Evolutionary conservation across 2,797 vertebrate species (phyloP).

Genomic region (Chrysocyon brachyurus): DNA sequence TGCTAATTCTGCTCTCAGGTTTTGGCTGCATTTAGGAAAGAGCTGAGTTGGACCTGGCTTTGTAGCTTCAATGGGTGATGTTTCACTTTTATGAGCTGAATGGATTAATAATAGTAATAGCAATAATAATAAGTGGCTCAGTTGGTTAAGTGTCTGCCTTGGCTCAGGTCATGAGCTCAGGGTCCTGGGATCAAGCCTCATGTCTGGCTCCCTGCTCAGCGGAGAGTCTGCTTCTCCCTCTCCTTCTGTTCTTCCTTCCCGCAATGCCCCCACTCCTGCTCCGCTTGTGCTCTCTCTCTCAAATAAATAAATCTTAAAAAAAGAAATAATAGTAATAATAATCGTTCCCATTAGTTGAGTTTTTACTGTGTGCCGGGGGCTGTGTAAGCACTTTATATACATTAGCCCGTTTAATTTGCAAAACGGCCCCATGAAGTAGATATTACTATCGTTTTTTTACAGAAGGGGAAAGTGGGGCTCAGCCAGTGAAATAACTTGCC

Average conservation of each 20-base stretch:
- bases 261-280: background rate
- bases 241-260: background rate
- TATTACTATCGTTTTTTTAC: slow-evolving; percentile 37
- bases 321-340: background rate
- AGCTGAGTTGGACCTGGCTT: background rate
- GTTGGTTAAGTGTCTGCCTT: background rate
- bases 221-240: background rate
- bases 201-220: background rate
- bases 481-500: slow-evolving; percentile 31
- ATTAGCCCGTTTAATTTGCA: slow-evolving; percentile 42
- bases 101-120: slow-evolving; percentile 53
- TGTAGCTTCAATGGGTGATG: background rate
- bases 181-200: background rate
- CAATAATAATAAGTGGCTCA: background rate
- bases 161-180: background rate
- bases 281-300: background rate
- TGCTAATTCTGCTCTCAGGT: slow-evolving; percentile 25
- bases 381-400: background rate
- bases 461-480: slow-evolving; percentile 49
- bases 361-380: slow-evolving; percentile 38
- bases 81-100: slow-evolving; percentile 30
- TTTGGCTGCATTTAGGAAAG: slow-evolving; percentile 48
- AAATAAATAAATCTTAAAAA: background rate
- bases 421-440: background rate
- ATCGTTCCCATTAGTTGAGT: slow-evolving; percentile 24